phyloP scores from a whole-genome alignment of 2,113 vertebrate species.

The Myotis lucifugus region DNA sequence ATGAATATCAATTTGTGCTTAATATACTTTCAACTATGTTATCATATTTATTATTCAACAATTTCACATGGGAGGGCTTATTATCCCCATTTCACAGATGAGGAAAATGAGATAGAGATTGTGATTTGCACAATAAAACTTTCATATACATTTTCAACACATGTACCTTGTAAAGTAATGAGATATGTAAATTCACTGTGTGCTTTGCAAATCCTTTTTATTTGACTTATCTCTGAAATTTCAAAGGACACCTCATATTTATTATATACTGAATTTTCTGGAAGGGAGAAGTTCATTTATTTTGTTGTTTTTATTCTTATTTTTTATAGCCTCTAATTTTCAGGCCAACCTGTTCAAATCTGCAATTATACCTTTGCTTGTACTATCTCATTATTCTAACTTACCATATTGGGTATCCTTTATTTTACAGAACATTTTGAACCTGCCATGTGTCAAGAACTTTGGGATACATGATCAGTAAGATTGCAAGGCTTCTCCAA shows the following conservation, averaged over 20 bases:
- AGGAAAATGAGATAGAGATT: background rate
- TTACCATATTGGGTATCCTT: background rate
- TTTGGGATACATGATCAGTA: background rate
- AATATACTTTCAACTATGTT: background rate
- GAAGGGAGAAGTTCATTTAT: background rate
- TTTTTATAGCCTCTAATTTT: background rate
- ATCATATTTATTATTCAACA: background rate
- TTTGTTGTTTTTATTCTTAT: background rate
- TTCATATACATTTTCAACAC: background rate
- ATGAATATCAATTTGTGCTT: background rate
- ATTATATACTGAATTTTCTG: background rate
- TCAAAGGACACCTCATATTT: background rate
- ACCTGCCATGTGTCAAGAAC: background rate
- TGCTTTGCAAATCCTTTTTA: conserved; percentile 17
- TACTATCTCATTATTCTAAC: background rate
- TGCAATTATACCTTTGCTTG: background rate
- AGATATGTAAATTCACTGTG: background rate
- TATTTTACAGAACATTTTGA: background rate
- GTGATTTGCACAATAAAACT: background rate
- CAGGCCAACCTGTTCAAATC: background rate
- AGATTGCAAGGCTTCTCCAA: background rate
- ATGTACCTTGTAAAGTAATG: conserved; percentile 21
- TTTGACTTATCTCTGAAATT: conserved; percentile 34
- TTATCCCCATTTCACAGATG: background rate
- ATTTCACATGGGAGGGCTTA: background rate